Percentiles rank a stretch among this genome's conserved stretches.
These are phyloP conservation scores for Drosophila fulvimacula DNA, from an alignment of 2,888 invertebrate species.

Conservation along the genomic window DNA sequence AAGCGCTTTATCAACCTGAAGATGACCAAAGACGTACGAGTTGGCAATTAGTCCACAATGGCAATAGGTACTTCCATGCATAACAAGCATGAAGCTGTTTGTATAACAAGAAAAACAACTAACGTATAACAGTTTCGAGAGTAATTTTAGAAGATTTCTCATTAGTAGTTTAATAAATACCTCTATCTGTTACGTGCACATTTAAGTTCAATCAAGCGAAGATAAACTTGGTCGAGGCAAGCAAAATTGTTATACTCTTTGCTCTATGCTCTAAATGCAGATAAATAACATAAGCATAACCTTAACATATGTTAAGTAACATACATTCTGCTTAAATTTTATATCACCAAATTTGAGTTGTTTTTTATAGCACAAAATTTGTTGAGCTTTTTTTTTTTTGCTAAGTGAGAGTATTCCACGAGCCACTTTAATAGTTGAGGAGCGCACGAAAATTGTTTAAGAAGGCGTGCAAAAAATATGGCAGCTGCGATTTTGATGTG, in stretches of 20 bases:
- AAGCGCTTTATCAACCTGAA: slow-evolving; percentile 7
- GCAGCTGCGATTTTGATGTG: slow-evolving; percentile 62
- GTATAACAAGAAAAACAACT: not conserved
- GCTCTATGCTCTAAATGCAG: slow-evolving; percentile 1
- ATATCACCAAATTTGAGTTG: not conserved
- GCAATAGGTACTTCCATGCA: too few species aligned
- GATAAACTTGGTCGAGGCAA: slow-evolving; percentile 46
- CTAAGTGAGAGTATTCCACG: slow-evolving; percentile 18
- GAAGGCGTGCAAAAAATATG: slow-evolving; percentile 67
- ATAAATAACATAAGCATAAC: not conserved
- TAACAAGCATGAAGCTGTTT: not conserved
- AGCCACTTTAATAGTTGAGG: slow-evolving; percentile 10
- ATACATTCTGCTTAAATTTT: not conserved
- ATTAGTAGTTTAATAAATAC: too few species aligned
- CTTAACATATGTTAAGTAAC: not conserved
- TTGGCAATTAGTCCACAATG: slow-evolving; percentile 55
- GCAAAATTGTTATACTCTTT: not conserved
- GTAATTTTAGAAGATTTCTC: not conserved
- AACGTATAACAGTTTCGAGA: not conserved
- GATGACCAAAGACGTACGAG: slow-evolving; percentile 30
- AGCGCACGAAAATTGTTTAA: slow-evolving; percentile 45
- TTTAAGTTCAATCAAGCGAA: slow-evolving; percentile 64
- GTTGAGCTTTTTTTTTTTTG: not conserved
- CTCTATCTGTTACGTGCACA: too few species aligned
- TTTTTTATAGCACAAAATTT: not conserved